Base-by-base conservation (phyloP, 2,113 vertebrate species). In the Oncorhynchus mykiss region DNA sequence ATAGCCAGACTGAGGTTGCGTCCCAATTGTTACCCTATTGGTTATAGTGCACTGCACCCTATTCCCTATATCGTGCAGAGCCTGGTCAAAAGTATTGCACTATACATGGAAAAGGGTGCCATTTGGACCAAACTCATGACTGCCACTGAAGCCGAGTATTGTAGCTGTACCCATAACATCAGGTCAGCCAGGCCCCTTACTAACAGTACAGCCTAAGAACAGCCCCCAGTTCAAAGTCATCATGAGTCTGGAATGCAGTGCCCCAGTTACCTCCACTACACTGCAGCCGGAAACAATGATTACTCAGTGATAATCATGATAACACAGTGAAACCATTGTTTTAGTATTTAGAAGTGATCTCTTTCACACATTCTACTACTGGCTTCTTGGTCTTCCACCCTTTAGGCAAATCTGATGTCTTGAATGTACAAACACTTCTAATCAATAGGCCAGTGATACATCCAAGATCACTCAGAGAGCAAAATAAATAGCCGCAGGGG, bases 181-280 rank as follows among this genome's bases (percentile, higher is more conserved):
- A 45, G 39, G 39, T 45, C 39, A 45, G 51, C 51, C 51, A 16
- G 51, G 3, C 39, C 39, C 39, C 34, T 39, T 39, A 39, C 8
- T 39, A 18, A 39, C 34, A 39, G 34, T 39, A 39, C 34, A 39
- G 34, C 34, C 34, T 39, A 8, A 39, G 34, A 2, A 39, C 34
- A 9, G 34, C 34, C 34, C 2, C 2, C 39, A 74, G 74, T 76
- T 74, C 76, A 73, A 79, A 83, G 77, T 81, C 73, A 48, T 82
- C 80, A 73, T 74, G 76, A 79, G 84, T 60, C 12, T 25, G 48
- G 78, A 31, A 12, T 60, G 68, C 3, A 27, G 64, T 67, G 72
- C 34, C 78, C 71, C 70, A 20, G 7, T 83, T 84, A 88, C 79
- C 84, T 86, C 79, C 48, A 83, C 62, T 74, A 60, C 39, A 13